These are phyloP conservation scores for Clavelina lepadiformis DNA, from an alignment of 23 tunicate species.

Conservation along the genomic window DNA sequence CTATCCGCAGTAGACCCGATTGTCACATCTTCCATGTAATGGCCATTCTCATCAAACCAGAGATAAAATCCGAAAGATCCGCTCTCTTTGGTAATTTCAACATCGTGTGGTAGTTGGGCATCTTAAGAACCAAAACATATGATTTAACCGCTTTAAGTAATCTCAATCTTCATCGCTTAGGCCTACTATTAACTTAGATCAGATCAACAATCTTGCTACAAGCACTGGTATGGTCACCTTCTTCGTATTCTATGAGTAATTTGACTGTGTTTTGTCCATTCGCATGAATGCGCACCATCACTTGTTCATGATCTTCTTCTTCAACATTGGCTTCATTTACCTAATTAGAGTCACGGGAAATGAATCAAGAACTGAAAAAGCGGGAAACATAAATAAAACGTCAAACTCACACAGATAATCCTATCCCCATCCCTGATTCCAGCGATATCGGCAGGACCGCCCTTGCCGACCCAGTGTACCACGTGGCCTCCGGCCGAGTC, in stretches of 20 bases:
- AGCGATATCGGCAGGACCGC: conserved; percentile 80
- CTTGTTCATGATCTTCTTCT: conserved; percentile 80
- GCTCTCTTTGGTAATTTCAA: conserved; percentile 51
- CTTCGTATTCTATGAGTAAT: conserved; percentile 47
- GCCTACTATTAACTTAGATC: too few species aligned
- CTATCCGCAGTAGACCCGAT: conserved; percentile 94
- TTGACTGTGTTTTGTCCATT: conserved; percentile 32
- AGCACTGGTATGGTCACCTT: conserved; percentile 26
- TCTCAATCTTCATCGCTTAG: not conserved
- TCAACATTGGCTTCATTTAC: conserved; percentile 68
- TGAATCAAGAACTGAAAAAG: not conserved
- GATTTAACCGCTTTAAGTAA: not conserved
- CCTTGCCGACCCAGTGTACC: conserved; percentile 95
- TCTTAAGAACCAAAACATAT: conserved; percentile 1
- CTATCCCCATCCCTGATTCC: conserved; percentile 93
- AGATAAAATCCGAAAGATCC: conserved; percentile 80
- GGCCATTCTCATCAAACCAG: conserved; percentile 95
- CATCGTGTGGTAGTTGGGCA: conserved; percentile 58
- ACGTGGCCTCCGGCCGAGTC: conserved; percentile 51
- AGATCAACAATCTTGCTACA: too few species aligned
- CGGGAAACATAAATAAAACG: not conserved
- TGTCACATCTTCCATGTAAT: conserved; percentile 97
- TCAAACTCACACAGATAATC: conserved; percentile 52
- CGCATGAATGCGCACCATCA: conserved; percentile 45
- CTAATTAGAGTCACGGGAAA: conserved; percentile 11